Conservation (phyloP, 2,113 vertebrate genomes). For the Brienomyrus brachyistius region DNA sequence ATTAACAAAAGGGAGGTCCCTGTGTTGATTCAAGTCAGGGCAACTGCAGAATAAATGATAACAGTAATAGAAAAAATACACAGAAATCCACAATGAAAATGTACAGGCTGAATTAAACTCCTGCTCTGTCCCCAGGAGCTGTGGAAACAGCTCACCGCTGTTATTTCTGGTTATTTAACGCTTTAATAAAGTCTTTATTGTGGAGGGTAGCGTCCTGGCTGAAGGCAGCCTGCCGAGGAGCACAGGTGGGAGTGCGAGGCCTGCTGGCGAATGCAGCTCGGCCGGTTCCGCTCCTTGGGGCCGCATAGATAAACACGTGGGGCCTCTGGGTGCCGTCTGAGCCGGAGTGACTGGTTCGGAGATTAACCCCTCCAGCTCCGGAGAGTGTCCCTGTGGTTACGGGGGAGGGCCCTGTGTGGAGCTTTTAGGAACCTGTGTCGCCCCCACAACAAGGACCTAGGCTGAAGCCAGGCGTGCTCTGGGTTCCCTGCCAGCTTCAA, state of each 20-base stretch:
- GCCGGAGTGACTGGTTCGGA: conserved; percentile 40
- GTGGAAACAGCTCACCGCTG: conserved; percentile 39
- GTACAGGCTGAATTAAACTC: conserved; percentile 56
- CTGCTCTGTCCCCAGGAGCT: conserved; percentile 40
- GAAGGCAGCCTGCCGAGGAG: conserved; percentile 33
- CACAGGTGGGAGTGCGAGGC: conserved; percentile 7
- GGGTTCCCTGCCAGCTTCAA: not conserved
- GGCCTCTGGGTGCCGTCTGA: conserved; percentile 39
- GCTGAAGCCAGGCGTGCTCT: not conserved
- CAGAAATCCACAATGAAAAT: conserved; percentile 41
- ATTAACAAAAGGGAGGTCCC: conserved; percentile 68
- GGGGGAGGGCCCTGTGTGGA: not conserved
- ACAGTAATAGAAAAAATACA: conserved; percentile 46
- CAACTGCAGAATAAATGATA: conserved; percentile 50
- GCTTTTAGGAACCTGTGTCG: not conserved
- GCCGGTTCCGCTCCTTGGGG: conserved; percentile 25
- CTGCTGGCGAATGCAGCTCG: conserved; percentile 29
- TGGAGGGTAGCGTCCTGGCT: conserved; percentile 27
- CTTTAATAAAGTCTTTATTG: conserved; percentile 23
- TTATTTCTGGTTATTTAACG: conserved; percentile 39
- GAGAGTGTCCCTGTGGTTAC: not conserved
- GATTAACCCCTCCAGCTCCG: conserved; percentile 51
- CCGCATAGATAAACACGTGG: conserved; percentile 31
- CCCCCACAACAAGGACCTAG: not conserved
- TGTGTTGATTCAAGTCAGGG: conserved; percentile 70